phyloP scores from a whole-genome alignment of 2,888 invertebrate species.

The Torymus texanus region DNA sequence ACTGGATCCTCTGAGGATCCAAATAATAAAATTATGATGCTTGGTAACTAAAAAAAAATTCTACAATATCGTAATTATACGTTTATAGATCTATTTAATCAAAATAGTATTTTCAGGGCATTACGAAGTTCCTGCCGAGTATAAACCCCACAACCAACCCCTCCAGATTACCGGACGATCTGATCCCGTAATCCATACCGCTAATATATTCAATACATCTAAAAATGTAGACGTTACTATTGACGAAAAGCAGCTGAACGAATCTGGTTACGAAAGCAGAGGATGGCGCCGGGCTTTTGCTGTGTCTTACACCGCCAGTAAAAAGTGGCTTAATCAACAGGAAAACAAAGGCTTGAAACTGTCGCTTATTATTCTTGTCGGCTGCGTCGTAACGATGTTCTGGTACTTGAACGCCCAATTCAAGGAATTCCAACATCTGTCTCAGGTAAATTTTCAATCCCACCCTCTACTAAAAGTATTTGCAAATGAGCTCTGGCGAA shows the following conservation, averaged over 20 bases:
- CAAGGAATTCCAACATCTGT: constrained; percentile 69
- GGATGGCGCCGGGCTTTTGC: constrained; percentile 62
- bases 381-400: constrained; percentile 83
- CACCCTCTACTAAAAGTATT: neutral
- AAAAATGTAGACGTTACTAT: constrained; percentile 59
- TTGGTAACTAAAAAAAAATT: constrained; percentile 61
- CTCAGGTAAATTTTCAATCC: constrained; percentile 63
- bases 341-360: constrained; percentile 86
- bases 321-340: constrained; percentile 84
- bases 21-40: constrained; percentile 63
- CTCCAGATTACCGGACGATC: constrained; percentile 72
- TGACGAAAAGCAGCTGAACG: constrained; percentile 56
- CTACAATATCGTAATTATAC: neutral
- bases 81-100: constrained; percentile 2
- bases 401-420: constrained; percentile 78
- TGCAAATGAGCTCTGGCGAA: constrained; percentile 7
- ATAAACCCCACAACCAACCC: constrained; percentile 69
- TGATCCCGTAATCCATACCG: constrained; percentile 67
- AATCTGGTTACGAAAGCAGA: constrained; percentile 58
- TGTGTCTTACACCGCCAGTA: constrained; percentile 66
- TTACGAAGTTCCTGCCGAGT: constrained; percentile 70
- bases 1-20: constrained; percentile 56
- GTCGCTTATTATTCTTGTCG: constrained; percentile 81
- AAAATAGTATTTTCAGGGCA: constrained; percentile 63
- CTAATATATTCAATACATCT: constrained; percentile 57